A percentile compares a stretch with the other conserved stretches of the same genome.
Evolutionary conservation across 1,140 invertebrate genomes (phyloP).

Genomic region (Oscheius sp.): DNA sequence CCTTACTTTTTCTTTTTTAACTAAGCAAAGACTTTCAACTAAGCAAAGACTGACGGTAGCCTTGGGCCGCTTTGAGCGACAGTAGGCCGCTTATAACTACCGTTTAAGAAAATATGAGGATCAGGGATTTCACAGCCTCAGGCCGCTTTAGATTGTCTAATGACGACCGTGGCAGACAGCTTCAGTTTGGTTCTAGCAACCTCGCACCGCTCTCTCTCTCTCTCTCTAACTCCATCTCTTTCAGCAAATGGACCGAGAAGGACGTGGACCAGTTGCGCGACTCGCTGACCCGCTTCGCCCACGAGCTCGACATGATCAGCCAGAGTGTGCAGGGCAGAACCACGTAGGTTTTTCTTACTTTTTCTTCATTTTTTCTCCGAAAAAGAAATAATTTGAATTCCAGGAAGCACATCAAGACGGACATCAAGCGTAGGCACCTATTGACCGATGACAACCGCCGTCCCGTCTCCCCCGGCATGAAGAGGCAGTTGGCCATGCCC

Average conservation of each 20-base stretch:
- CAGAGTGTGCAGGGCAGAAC: slow-evolving; percentile 41
- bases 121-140: not conserved
- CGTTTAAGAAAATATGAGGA: slow-evolving; percentile 18
- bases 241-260: slow-evolving; percentile 45
- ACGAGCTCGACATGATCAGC: slow-evolving; percentile 47
- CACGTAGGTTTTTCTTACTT: slow-evolving; percentile 38
- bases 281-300: slow-evolving; percentile 47
- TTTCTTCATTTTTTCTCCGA: slow-evolving; percentile 14
- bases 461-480: not conserved
- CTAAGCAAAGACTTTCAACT: too few relatives aligned
- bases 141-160: not conserved
- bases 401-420: slow-evolving; percentile 43
- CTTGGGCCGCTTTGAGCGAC: too few relatives aligned
- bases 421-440: slow-evolving; percentile 41
- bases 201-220: not conserved
- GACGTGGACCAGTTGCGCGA: slow-evolving; percentile 48
- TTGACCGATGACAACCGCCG: slow-evolving; percentile 12
- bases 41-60: too few relatives aligned
- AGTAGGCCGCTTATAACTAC: too few relatives aligned
- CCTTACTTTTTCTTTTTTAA: too few relatives aligned
- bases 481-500: too few relatives aligned
- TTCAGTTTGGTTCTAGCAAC: not conserved
- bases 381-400: not conserved
- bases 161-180: not conserved
- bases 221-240: slow-evolving; percentile 9